Base-by-base conservation (phyloP, 2,888 invertebrate genomes). In the Leucophenga maculata region DNA sequence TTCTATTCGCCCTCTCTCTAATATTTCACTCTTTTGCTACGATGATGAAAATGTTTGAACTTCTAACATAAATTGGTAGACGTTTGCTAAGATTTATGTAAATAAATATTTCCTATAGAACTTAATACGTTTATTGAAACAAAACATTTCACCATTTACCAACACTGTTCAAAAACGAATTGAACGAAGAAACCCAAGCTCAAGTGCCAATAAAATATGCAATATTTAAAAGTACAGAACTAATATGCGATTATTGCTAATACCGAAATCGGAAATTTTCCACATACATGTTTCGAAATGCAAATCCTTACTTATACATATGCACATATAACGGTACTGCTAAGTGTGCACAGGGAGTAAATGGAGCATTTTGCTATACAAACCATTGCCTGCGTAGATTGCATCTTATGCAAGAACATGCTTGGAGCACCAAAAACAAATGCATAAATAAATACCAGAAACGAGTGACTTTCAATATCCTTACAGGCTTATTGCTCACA, bases 361-460 rank as follows among this genome's bases (percentile, higher is more conserved):
- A 55, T 26, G 26, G 26, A 26, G 26, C 26, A n/a, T n/a, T n/a
- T n/a, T n/a, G n/a, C n/a, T n/a, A n/a, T n/a, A n/a, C n/a, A 26
- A 26, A 26, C 26, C 26, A 26, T 26, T 2, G n/a, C n/a, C n/a
- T n/a, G n/a, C n/a, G n/a, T n/a, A n/a, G n/a, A n/a, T n/a, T n/a
- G 50, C 50, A 50, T 50, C 18, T 50, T 50, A 18, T 14, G 16
- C 16, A 18, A 18, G 13, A 50, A 18, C 6, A 50, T n/a, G 50
- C 50, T 16, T n/a, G 16, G 18, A 54, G 20, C 52, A 52, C n/a
- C 18, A 39, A 77, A 83, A 83, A 83, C 82, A 83, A 83, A 81
- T 83, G 81, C 83, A 81, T 83, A 82, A 83, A 82, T 83, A 81
- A 81, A 81, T 82, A 80, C 77, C 82, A 83, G 83, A 77, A 83